A percentile compares a stretch with the other conserved stretches of the same genome.
Evolutionary conservation across 2,113 vertebrate genomes (phyloP).

Genomic region (Paralichthys olivaceus): DNA sequence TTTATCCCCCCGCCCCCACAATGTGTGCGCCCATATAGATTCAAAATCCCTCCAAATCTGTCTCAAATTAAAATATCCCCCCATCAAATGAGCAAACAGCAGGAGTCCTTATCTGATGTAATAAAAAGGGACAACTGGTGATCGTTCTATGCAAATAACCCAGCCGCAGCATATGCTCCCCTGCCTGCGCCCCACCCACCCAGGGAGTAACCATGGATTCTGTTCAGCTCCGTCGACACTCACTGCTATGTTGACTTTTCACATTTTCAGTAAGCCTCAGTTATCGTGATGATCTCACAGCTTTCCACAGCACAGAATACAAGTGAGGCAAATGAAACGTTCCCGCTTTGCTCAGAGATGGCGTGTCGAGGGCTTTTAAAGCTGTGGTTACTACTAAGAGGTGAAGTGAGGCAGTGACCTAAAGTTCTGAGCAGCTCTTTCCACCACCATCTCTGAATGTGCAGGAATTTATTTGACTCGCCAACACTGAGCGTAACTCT

Average conservation of each 20-base stretch:
- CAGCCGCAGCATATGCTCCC: conserved; percentile 70
- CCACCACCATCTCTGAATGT: conserved; percentile 7
- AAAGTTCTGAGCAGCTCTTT: not conserved
- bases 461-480: conserved; percentile 12
- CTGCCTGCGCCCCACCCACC: conserved; percentile 23
- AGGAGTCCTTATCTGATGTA: conserved; percentile 73
- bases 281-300: conserved; percentile 32
- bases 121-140: conserved; percentile 77
- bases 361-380: not conserved
- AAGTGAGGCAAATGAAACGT: conserved; percentile 15
- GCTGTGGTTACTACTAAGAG: not conserved
- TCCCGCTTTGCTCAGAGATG: conserved; percentile 3
- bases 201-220: conserved; percentile 66
- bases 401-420: not conserved
- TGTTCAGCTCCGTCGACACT: conserved; percentile 31
- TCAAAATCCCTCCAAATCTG: conserved; percentile 64
- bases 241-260: conserved; percentile 28
- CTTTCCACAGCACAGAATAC: not conserved
- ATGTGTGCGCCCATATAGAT: conserved; percentile 40
- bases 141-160: conserved; percentile 77
- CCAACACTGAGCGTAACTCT: conserved; percentile 33
- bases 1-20: not conserved
- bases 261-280: conserved; percentile 20
- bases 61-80: conserved; percentile 69
- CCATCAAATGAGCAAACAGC: conserved; percentile 67